Conservation (phyloP, 1,140 invertebrate species). For the Drosophila bifasciata region DNA sequence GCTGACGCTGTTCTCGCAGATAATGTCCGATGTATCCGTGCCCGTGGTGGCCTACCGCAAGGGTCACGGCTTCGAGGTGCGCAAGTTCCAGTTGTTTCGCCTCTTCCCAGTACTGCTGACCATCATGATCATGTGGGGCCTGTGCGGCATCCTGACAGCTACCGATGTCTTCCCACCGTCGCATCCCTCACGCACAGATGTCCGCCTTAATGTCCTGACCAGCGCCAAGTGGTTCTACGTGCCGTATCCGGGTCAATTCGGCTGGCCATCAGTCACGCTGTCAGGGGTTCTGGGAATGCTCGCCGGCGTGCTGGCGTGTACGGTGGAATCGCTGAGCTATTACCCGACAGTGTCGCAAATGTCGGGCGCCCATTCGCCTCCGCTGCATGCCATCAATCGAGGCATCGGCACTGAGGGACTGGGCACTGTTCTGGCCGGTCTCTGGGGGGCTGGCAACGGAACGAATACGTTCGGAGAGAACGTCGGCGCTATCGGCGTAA, state of each 20-base stretch:
- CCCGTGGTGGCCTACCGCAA: conserved; percentile 88
- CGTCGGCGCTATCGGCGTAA: conserved; percentile 93
- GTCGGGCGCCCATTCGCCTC: conserved; percentile 91
- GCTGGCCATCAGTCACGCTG: conserved; percentile 88
- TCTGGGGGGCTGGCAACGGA: conserved; percentile 93
- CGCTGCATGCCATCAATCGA: conserved; percentile 93
- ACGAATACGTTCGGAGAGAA: conserved; percentile 96
- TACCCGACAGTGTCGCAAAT: conserved; percentile 94
- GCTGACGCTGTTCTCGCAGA: conserved; percentile 92
- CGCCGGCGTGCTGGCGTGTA: conserved; percentile 92
- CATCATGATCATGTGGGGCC: conserved; percentile 91
- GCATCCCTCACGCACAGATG: conserved; percentile 91
- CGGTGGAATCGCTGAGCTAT: conserved; percentile 94
- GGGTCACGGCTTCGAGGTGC: conserved; percentile 86
- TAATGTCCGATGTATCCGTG: conserved; percentile 88
- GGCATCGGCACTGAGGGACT: conserved; percentile 93
- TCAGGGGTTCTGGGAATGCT: conserved; percentile 91
- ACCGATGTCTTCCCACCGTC: conserved; percentile 87
- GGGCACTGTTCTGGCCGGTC: conserved; percentile 91
- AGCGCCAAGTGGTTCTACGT: conserved; percentile 93
- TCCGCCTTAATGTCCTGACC: conserved; percentile 89
- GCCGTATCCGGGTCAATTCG: conserved; percentile 96
- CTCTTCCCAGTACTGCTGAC: conserved; percentile 93
- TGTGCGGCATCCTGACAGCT: conserved; percentile 90
- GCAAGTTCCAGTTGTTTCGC: conserved; percentile 91